Evolutionary conservation across 2,888 invertebrate species (phyloP).

Genomic region (Nematopogon swammerdamellus): DNA sequence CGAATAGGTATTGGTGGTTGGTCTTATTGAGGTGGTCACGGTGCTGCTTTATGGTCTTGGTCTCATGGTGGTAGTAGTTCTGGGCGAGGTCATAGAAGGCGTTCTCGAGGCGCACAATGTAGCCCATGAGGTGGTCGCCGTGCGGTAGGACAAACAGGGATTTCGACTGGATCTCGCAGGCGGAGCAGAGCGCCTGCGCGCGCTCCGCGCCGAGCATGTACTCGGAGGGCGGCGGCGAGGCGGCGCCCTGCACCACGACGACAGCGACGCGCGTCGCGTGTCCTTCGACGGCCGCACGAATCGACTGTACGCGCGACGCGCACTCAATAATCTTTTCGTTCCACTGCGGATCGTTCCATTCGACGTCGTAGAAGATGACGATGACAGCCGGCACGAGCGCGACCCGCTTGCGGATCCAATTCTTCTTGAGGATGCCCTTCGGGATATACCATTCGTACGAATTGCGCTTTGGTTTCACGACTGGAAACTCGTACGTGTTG

Average conservation of each 20-base stretch:
- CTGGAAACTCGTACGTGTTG: constrained; percentile 83
- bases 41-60: constrained; percentile 82
- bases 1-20: constrained; percentile 87
- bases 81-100: constrained; percentile 93
- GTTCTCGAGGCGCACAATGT: constrained; percentile 78
- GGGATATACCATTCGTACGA: constrained; percentile 96
- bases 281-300: constrained; percentile 71
- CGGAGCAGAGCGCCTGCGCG: constrained; percentile 84
- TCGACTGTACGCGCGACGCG: constrained; percentile 81
- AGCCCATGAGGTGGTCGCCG: constrained; percentile 80
- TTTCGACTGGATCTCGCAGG: constrained; percentile 90
- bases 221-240: constrained; percentile 74
- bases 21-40: constrained; percentile 88
- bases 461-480: constrained; percentile 79
- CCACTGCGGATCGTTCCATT: constrained; percentile 96
- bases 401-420: constrained; percentile 94
- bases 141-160: constrained; percentile 89
- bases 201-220: constrained; percentile 86
- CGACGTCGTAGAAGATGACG: constrained; percentile 93
- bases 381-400: constrained; percentile 88
- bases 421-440: constrained; percentile 88
- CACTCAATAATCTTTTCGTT: constrained; percentile 94
- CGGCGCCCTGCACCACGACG: constrained; percentile 85
- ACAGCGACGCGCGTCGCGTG: constrained; percentile 77
- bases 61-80: constrained; percentile 87